A percentile compares a stretch with the other conserved stretches of the same genome.
Conservation (phyloP, 92 coral and sea anemone species). For the Phymanthus crucifer region DNA sequence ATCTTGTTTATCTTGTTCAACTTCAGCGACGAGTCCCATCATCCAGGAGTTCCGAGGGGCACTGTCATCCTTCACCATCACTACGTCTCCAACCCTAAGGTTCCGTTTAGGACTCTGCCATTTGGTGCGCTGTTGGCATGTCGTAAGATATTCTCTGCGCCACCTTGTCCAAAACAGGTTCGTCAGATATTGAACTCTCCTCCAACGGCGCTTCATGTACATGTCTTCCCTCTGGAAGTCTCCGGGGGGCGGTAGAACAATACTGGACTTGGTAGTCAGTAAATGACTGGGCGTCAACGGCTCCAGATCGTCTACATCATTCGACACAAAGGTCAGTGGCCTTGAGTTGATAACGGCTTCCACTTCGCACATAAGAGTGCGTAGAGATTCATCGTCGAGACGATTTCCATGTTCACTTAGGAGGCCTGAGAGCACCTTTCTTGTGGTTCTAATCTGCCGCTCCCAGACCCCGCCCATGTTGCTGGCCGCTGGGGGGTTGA, state of each 20-base stretch:
- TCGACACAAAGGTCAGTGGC: not conserved
- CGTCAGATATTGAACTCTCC: too few species aligned
- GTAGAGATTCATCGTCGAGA: slow-evolving; percentile 11
- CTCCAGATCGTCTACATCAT: not conserved
- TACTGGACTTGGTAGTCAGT: not conserved
- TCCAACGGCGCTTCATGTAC: too few species aligned
- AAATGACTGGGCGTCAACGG: slow-evolving; percentile 12
- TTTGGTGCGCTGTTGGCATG: too few species aligned
- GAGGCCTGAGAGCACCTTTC: not conserved
- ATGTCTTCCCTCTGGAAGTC: too few species aligned
- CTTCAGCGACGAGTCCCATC: not conserved
- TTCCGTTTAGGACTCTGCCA: too few species aligned
- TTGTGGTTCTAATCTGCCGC: not conserved
- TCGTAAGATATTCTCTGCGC: too few species aligned
- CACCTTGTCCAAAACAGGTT: too few species aligned
- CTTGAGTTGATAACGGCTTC: slow-evolving; percentile 20
- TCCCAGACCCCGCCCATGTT: too few species aligned
- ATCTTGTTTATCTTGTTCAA: slow-evolving; percentile 8
- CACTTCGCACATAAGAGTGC: slow-evolving; percentile 16
- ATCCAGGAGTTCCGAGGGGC: not conserved
- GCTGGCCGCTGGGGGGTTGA: too few species aligned
- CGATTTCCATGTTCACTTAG: slow-evolving; percentile 9
- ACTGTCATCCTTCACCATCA: slow-evolving; percentile 12
- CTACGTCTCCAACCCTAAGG: too few species aligned
- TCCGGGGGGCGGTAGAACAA: not conserved